phyloP scores from a whole-genome alignment of 2,888 invertebrate species.

The Charanyca ferruginea region DNA sequence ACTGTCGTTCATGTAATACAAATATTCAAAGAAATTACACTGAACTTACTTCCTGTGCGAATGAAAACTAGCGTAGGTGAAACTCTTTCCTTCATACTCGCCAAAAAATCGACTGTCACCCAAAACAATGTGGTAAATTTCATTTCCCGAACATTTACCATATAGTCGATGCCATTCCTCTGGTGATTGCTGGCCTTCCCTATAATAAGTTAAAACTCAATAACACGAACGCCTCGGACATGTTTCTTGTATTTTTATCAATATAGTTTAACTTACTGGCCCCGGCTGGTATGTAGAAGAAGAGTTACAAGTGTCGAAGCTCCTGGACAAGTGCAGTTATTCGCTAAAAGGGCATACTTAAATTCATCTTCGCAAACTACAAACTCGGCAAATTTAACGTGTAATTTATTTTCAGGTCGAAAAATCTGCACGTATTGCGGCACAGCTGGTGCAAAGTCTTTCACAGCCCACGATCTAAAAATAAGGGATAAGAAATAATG shows the following conservation, averaged over 20 bases:
- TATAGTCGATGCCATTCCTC: slow-evolving; percentile 99
- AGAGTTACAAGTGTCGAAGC: slow-evolving; percentile 99
- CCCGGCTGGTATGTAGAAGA: slow-evolving; percentile 98
- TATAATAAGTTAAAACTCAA: slow-evolving; percentile 75
- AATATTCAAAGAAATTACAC: background rate
- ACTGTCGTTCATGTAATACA: background rate
- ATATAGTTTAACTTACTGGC: slow-evolving; percentile 95
- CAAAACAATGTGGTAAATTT: slow-evolving; percentile 99
- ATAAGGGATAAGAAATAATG: background rate
- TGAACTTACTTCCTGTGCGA: slow-evolving; percentile 97
- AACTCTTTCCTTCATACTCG: slow-evolving; percentile 99
- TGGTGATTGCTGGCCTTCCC: slow-evolving; percentile 98
- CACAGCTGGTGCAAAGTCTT: slow-evolving; percentile 99
- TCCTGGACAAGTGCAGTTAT: slow-evolving; percentile 99
- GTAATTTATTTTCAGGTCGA: slow-evolving; percentile 99
- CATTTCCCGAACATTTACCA: slow-evolving; percentile 99
- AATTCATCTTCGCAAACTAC: slow-evolving; percentile 99
- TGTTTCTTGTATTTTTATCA: background rate
- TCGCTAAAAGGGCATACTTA: slow-evolving; percentile 99
- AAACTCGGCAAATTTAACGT: slow-evolving; percentile 99
- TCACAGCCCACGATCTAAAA: slow-evolving; percentile 98
- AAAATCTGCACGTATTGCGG: slow-evolving; percentile 99
- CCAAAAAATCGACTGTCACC: slow-evolving; percentile 99
- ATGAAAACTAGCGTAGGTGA: slow-evolving; percentile 99
- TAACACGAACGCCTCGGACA: too few species aligned